Base-by-base conservation (phyloP, 2,113 vertebrate species). In the Megaceryle torquata region DNA sequence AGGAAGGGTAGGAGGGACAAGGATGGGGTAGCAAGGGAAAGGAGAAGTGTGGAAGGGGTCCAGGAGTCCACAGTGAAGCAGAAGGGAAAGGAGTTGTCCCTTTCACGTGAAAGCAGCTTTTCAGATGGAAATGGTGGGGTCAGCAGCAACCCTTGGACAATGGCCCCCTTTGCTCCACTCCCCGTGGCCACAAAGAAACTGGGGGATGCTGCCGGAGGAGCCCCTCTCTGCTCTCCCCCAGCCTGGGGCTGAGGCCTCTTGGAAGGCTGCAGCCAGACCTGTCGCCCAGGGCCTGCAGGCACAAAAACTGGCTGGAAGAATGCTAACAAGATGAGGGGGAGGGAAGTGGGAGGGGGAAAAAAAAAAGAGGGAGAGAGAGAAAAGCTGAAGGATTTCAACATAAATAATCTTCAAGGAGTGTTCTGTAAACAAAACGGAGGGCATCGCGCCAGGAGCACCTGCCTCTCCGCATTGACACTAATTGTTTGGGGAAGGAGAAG, bases 331-430 rank as follows among this genome's bases (percentile, higher is more conserved):
- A 51, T 6, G 25, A 59, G 63, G 86, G 74, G 54, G 41, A 57
- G 61, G 57, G 46, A 41, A 54, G 59, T 1, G 5, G n/a, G 59
- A 29, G 26, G 22, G 22, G 35, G 63, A 4, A n/a, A n/a, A 39
- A 26, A 37, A 46, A 31, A 26, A 54, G 6, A 21, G 8, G 1
- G 35, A 26, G 90, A 83, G 79, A 94, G 88, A 94, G 91, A 92
- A 93, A 95, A 93, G 83, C 93, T 25, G 87, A 95, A 95, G 82
- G 86, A 97, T 97, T 97, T 97, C 97, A 97, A 93, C 89, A 96
- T 71, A 93, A 97, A 97, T 97, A 92, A 97, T 97, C 96, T 96
- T 96, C 96, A 97, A 96, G 96, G 95, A 96, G 94, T 88, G 96
- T 96, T 97, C 95, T 91, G 93, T 96, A 97, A 97, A 97, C 94